phyloP scores from a whole-genome alignment of 2,888 invertebrate genomes.

The Gandaritis pyraliata region DNA sequence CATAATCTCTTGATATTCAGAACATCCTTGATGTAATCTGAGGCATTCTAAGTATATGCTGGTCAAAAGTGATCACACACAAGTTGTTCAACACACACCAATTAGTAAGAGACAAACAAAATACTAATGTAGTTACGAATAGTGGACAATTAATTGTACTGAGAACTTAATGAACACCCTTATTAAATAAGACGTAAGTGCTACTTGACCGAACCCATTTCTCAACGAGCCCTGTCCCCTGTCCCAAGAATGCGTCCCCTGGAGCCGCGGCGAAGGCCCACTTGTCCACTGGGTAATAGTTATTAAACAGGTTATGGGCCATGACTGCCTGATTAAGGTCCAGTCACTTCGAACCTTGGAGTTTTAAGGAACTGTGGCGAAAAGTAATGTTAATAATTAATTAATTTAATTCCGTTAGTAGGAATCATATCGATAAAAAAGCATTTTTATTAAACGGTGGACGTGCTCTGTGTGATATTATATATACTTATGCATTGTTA shows the following conservation, averaged over 20 bases:
- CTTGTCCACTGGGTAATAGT: constrained; percentile 15
- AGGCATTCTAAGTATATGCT: too few relatives aligned
- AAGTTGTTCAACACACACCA: too few relatives aligned
- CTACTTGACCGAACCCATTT: constrained; percentile 11
- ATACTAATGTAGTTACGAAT: neutral
- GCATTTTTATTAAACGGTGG: too few relatives aligned
- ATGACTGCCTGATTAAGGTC: constrained; percentile 9
- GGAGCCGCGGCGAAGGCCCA: neutral
- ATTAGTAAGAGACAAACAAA: neutral
- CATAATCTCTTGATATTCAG: too few relatives aligned
- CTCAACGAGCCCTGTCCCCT: constrained; percentile 1
- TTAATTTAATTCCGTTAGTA: too few relatives aligned
- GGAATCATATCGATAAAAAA: too few relatives aligned
- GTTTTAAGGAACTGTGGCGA: neutral
- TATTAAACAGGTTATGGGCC: constrained; percentile 15
- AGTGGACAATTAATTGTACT: neutral
- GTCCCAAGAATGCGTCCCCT: constrained; percentile 17
- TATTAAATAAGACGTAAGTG: constrained; percentile 18
- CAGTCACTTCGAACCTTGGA: neutral
- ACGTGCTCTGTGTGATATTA: too few relatives aligned
- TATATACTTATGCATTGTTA: too few relatives aligned
- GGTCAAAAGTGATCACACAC: too few relatives aligned
- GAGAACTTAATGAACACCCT: constrained; percentile 9
- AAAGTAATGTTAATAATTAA: too few relatives aligned
- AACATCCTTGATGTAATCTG: too few relatives aligned